A percentile compares a stretch with the other conserved stretches of the same genome.
Conservation (phyloP, 2,888 invertebrate species). For the Drosophila putrida region DNA sequence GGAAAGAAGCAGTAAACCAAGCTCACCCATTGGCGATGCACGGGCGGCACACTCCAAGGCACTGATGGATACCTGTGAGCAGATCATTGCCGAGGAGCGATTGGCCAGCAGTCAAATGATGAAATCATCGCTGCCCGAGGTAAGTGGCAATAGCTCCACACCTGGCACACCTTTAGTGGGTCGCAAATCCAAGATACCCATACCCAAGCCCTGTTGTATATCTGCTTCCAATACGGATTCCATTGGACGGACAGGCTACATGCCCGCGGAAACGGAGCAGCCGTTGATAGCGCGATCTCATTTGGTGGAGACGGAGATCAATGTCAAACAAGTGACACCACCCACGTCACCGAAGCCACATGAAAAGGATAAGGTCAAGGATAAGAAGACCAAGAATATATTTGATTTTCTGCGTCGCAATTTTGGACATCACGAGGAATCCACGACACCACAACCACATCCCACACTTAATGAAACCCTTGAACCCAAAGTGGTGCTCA, state of each 20-base stretch:
- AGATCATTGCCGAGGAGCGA: constrained; percentile 82
- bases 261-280: constrained; percentile 52
- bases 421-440: constrained; percentile 80
- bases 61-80: constrained; percentile 80
- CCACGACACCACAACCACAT: constrained; percentile 55
- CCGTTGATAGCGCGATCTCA: constrained; percentile 82
- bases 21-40: constrained; percentile 69
- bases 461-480: constrained; percentile 54
- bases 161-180: constrained; percentile 66
- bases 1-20: constrained; percentile 51
- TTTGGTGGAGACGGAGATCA: constrained; percentile 83
- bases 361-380: constrained; percentile 46
- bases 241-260: constrained; percentile 68
- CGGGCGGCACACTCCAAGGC: constrained; percentile 81
- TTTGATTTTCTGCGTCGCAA: constrained; percentile 85
- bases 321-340: constrained; percentile 82
- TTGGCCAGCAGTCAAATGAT: constrained; percentile 75
- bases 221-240: constrained; percentile 75
- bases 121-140: constrained; percentile 62
- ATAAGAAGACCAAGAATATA: constrained; percentile 84
- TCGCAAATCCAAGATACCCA: constrained; percentile 79
- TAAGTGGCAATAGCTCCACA: constrained; percentile 28
- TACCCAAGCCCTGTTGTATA: constrained; percentile 72
- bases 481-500: constrained; percentile 56
- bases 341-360: constrained; percentile 69